Percentiles rank a stretch among this genome's conserved stretches.
Conservation (phyloP, 2,113 vertebrate species). For the Eonycteris spelaea region DNA sequence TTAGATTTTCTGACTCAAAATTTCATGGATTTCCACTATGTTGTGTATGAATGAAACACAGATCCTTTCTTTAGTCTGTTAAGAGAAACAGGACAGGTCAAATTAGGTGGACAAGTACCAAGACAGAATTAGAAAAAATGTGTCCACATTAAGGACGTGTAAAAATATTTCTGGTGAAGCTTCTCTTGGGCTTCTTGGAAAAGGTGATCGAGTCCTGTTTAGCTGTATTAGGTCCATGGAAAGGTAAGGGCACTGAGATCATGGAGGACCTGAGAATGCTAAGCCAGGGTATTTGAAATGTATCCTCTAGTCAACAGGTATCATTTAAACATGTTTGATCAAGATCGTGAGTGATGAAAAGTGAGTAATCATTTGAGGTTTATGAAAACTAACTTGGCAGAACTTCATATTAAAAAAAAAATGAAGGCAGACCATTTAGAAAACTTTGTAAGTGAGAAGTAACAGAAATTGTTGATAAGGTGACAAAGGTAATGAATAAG, state of each 20-base stretch:
- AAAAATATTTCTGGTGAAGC: not conserved
- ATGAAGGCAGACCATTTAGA: not conserved
- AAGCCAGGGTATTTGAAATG: not conserved
- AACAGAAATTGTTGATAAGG: not conserved
- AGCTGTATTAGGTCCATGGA: not conserved
- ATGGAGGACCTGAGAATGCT: not conserved
- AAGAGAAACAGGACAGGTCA: not conserved
- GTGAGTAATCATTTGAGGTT: not conserved
- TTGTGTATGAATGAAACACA: not conserved
- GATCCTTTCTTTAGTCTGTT: not conserved
- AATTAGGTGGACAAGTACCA: not conserved
- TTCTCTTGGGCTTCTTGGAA: not conserved
- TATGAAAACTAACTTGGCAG: conserved; percentile 33
- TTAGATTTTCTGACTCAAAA: not conserved
- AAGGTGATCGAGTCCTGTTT: not conserved
- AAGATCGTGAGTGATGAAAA: not conserved
- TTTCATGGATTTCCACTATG: not conserved
- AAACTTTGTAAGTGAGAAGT: not conserved
- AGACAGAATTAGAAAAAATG: not conserved
- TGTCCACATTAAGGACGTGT: not conserved
- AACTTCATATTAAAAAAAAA: not conserved
- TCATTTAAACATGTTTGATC: not conserved
- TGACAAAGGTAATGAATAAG: not conserved
- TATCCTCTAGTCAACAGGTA: not conserved
- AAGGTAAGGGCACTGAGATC: not conserved